Percentiles rank a stretch among this genome's conserved stretches.
These are phyloP conservation scores for Heliconius hewitsoni DNA, from an alignment of 1,140 invertebrate species.

Conservation along the genomic window DNA sequence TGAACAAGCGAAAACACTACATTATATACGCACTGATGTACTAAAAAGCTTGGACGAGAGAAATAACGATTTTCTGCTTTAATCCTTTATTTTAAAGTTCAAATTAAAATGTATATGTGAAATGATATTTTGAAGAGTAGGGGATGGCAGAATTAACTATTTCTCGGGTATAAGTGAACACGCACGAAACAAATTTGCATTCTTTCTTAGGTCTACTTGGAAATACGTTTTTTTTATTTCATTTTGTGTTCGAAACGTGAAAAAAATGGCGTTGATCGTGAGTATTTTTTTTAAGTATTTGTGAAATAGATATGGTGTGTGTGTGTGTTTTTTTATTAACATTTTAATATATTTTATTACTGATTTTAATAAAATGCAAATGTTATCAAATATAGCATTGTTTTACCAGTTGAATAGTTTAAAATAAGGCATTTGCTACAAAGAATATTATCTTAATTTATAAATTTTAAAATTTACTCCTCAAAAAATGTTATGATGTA, in stretches of 20 bases:
- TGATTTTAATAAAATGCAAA: neutral
- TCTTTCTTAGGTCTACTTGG: conserved; percentile 34
- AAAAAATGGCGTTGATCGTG: conserved; percentile 45
- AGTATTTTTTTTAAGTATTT: conserved; percentile 35
- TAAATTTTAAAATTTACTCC: too few species aligned
- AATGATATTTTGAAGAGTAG: conserved; percentile 22
- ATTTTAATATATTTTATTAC: neutral
- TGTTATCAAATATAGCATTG: too few species aligned
- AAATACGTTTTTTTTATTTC: conserved; percentile 28
- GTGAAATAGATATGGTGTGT: neutral
- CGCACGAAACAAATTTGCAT: conserved; percentile 46
- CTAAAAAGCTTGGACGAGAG: neutral
- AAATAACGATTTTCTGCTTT: neutral
- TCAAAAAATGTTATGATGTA: too few species aligned
- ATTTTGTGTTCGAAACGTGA: conserved; percentile 16
- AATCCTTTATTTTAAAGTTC: neutral
- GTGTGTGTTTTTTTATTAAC: neutral
- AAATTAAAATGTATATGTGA: neutral
- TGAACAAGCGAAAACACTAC: conserved; percentile 12
- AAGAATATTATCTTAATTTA: too few species aligned
- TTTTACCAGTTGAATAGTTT: too few species aligned
- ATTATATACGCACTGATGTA: neutral
- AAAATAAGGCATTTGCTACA: too few species aligned
- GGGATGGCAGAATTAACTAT: conserved; percentile 34
- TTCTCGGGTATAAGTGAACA: conserved; percentile 49